These are phyloP conservation scores for Caenorhabditis tropicalis DNA, from an alignment of 1,140 invertebrate genomes.

Conservation along the genomic window DNA sequence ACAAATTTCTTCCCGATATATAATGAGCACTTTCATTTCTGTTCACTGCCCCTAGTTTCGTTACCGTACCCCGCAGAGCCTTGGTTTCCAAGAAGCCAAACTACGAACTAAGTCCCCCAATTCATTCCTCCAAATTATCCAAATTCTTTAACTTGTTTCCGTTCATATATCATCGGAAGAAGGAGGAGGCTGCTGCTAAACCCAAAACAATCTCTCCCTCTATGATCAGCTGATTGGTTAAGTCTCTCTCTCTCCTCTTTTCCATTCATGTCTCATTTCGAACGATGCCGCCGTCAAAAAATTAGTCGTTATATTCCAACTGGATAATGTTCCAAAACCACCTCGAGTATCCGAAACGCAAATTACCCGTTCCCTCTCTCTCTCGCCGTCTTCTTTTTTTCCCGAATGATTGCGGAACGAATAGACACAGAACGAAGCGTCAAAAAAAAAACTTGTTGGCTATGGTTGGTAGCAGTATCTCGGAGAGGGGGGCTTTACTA, in stretches of 20 bases:
- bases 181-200: no score
- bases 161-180: background rate
- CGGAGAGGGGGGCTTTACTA: no score
- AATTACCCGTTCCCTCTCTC: background rate
- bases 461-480: background rate
- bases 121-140: background rate
- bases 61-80: no score
- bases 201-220: background rate
- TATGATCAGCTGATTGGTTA: constrained; percentile 31
- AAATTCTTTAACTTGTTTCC: constrained; percentile 5
- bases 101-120: no score
- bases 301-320: constrained; percentile 19
- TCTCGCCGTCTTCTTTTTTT: background rate
- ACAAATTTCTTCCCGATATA: no score
- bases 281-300: constrained; percentile 5
- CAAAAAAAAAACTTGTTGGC: constrained; percentile 6
- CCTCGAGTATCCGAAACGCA: background rate
- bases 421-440: background rate
- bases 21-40: no score
- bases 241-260: background rate
- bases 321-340: constrained; percentile 33
- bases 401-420: constrained; percentile 22
- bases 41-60: no score
- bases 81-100: background rate
- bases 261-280: background rate